Evolutionary conservation across 2,888 invertebrate species (phyloP).

Genomic region (Sarcophaga rosellei): DNA sequence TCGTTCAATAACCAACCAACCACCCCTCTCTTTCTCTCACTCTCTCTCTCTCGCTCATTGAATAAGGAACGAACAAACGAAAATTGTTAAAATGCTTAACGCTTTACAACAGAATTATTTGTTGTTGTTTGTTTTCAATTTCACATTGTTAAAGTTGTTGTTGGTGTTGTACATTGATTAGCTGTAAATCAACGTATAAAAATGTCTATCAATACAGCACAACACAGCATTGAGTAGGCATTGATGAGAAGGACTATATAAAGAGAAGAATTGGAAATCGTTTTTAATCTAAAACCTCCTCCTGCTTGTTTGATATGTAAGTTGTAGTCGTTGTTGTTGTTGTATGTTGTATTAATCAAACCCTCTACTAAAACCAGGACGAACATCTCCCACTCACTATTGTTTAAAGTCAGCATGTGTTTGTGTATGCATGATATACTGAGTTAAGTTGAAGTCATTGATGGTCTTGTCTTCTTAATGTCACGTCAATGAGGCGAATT

Average conservation of each 20-base stretch:
- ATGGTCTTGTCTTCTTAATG: constrained; percentile 68
- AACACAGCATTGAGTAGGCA: constrained; percentile 46
- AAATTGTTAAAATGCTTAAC: constrained; percentile 40
- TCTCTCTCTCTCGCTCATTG: not conserved
- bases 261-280: not conserved
- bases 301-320: not conserved
- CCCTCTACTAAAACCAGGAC: not conserved
- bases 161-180: constrained; percentile 72
- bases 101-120: not conserved
- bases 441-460: constrained; percentile 61
- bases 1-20: constrained; percentile 63
- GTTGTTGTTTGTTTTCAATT: constrained; percentile 12
- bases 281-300: constrained; percentile 1
- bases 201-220: constrained; percentile 62
- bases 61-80: not conserved
- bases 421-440: not conserved
- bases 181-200: constrained; percentile 69
- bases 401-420: not conserved
- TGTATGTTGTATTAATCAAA: not conserved
- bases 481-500: constrained; percentile 60
- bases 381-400: not conserved
- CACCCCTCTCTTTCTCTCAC: constrained; percentile 26
- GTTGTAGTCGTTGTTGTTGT: not conserved
- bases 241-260: constrained; percentile 38
- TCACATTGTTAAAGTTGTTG: constrained; percentile 32